Base-by-base conservation (phyloP, 1,140 invertebrate species). In the Diorhabda sublineata region DNA sequence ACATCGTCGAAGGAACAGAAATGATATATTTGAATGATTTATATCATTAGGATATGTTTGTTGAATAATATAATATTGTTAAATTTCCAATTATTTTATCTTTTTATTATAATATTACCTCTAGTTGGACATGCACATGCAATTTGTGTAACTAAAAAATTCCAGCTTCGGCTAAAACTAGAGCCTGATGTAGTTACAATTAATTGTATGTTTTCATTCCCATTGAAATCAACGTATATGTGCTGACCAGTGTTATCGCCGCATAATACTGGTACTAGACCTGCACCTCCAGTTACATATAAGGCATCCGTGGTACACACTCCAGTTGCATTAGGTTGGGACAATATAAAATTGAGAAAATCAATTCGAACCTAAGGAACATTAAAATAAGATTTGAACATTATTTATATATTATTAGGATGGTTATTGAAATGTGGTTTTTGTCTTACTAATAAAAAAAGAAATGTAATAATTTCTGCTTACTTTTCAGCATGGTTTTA, bases 191-290 rank as follows among this genome's bases (percentile, higher is more conserved):
- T 89, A 52, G 86, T 86, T n/a, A 93, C 84, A 0, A 87, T 85
- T 7, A 93, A 85, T 8, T 85, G 87, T 11, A 92, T 91, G 2
- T 88, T 85, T 45, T 81, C 83, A 58, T 87, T 84, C 2, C 85
- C 87, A 71, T 89, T 86, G 73, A 94, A 93, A 77, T 93, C 89
- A 2, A 93, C 85, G 69, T 92, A 94, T 4, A 93, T 86, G 77
- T 94, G 92, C 80, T 93, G 91, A 5, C 91, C 92, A 0, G 85
- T 85, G 81, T 94, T 93, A 76, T 92, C 89, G 3, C 93, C 93
- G 79, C 93, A 95, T 63, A 95, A 86, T 0, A 91, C 90, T 2
- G 91, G 86, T 11, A 83, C 79, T 0, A 86, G 86, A 57, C 88
- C 85, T 4, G 84, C 82, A 2, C 87, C 89, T 4, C 91, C 92